Percentiles rank a stretch among this genome's conserved stretches.
Evolutionary conservation across 2,888 invertebrate genomes (phyloP).

Genomic region (Ellobium chinense): DNA sequence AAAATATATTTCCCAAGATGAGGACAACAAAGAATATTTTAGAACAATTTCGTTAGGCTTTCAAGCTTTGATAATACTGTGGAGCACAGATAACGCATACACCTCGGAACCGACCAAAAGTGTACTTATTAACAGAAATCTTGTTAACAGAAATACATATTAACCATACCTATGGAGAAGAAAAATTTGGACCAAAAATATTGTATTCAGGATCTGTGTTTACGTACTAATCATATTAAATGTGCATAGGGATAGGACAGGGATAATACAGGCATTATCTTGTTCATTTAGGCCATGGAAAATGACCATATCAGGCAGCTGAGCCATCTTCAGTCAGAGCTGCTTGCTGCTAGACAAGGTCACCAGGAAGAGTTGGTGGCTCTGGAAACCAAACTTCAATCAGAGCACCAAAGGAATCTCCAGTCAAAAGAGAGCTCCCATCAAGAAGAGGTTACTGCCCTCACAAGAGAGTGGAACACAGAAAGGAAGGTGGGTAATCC

Average conservation of each 20-base stretch:
- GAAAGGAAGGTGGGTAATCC: conserved; percentile 65
- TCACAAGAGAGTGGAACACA: conserved; percentile 67
- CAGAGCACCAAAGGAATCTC: conserved; percentile 49
- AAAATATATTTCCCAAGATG: too few species aligned
- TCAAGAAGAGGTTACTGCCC: conserved; percentile 63
- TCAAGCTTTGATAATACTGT: too few species aligned
- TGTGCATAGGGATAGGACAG: not conserved
- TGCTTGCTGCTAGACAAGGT: conserved; percentile 49
- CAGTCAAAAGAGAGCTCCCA: conserved; percentile 59
- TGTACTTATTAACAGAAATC: too few species aligned
- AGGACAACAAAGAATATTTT: too few species aligned
- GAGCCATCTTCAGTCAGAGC: conserved; percentile 56
- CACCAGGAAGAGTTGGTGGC: not conserved
- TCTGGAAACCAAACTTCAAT: not conserved
- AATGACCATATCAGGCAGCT: not conserved
- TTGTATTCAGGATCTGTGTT: not conserved
- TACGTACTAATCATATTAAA: too few species aligned
- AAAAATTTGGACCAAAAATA: too few species aligned
- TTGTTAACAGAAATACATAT: too few species aligned
- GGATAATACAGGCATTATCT: not conserved
- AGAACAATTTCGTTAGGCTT: too few species aligned
- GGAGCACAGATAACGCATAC: too few species aligned
- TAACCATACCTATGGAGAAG: too few species aligned
- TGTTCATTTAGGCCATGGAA: not conserved
- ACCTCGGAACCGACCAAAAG: too few species aligned